Evolutionary conservation across 2,797 vertebrate species (phyloP), one percentile per base, ranked within the genome.

Genomic region (Naso thynnoides): DNA sequence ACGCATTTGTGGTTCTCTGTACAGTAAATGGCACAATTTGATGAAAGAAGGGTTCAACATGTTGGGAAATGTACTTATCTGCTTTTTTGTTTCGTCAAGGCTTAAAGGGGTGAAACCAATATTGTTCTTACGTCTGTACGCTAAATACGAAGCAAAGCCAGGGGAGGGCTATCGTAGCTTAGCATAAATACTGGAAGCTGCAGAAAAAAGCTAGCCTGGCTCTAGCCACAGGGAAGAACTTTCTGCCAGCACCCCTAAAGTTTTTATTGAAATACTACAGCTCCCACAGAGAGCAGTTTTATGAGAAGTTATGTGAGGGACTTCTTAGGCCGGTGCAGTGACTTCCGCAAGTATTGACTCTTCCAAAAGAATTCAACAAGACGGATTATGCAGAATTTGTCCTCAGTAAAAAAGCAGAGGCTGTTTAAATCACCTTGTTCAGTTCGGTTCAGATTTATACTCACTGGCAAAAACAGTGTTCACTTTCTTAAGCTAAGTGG

Each of bases 331-430:
- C 0, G 50, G 6, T 24, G 52, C 27, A 31, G 16, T 18, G 2
- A 41, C 38, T 31, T 57, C 29, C 41, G 49, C 3, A 2, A 49
- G n/a, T n/a, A n/a, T n/a, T n/a, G n/a, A n/a, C n/a, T n/a, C n/a
- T n/a, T n/a, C n/a, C n/a, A n/a, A n/a, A n/a, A n/a, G 27, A 70
- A 68, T 31, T 56, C 36, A 80, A 63, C 39, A 70, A 45, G 53
- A 45, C 9, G 48, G 19, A 60, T 75, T 70, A 61, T 86, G n/a
- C n/a, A n/a, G n/a, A n/a, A n/a, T n/a, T n/a, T n/a, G n/a, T n/a
- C n/a, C n/a, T n/a, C n/a, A n/a, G n/a, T n/a, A n/a, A n/a, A n/a
- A n/a, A n/a, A n/a, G n/a, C n/a, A n/a, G n/a, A n/a, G n/a, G n/a
- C n/a, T n/a, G n/a, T 24, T 6, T 44, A 19, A 41, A n/a, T 49